Base-by-base conservation (phyloP, 1,140 invertebrate genomes). In the Drosophila dunni region DNA sequence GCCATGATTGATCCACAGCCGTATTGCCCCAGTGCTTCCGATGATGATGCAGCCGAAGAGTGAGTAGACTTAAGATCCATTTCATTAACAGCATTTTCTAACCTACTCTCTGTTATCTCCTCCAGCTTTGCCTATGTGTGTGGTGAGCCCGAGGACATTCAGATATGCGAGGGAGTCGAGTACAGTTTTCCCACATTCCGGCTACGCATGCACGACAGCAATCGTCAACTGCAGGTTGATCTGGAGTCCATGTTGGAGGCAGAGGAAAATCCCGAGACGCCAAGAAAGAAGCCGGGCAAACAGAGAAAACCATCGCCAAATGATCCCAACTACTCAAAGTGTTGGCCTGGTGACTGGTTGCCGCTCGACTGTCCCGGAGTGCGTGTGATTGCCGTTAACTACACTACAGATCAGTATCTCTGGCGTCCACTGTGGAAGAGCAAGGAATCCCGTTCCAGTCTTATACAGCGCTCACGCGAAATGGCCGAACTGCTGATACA, bases 321-420 rank as follows among this genome's bases (percentile, higher is more conserved):
- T 45, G 91, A 92, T 78, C 81, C 91, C n/a, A 90, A 91, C 57
- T 92, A 94, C 72, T 95, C 95, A 1, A 90, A 93, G 7, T 96
- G 95, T 74, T 96, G 95, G 95, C 95, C 95, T 0, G 92, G 93
- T 17, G 95, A 96, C 79, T 96, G 95, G 95, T 81, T 96, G 10
- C 94, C 94, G 0, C 78, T 94, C 29, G 95, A 96, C 77, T 95
- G 94, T 91, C 95, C 95, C 0, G 94, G 94, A 0, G 94, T 94
- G 0, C 93, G 95, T 46, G 94, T 96, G 0, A 95, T 96, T 17
- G 94, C 95, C n/a, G 83, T 96, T 0, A 96, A 95, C 88, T 96
- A 96, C 75, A 95, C 95, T 0, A 96, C 95, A 1, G 95, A 96
- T 75, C 94, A 94, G 2, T 94, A 95, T 82, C 84, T 96, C 7